phyloP scores from a whole-genome alignment of 53 echinoderm and acorn worm species.

The Echinometra lucunter region DNA sequence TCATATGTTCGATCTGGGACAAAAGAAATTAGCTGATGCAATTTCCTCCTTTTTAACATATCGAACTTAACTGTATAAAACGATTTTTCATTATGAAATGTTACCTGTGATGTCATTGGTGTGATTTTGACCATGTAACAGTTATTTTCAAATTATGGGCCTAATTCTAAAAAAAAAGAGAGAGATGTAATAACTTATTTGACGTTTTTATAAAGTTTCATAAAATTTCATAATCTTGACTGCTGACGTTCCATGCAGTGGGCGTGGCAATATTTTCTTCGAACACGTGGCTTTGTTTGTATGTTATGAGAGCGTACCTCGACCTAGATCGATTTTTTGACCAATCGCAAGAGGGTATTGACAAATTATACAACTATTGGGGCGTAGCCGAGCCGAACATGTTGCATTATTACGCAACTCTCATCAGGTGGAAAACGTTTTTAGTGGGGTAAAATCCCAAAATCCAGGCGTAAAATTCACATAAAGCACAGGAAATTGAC shows the following conservation, averaged over 20 bases:
- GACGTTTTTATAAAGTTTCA: not conserved
- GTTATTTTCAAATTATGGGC: too few relatives aligned
- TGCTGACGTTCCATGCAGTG: not conserved
- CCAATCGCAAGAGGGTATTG: not conserved
- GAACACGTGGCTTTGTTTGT: not conserved
- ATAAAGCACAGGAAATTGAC: not conserved
- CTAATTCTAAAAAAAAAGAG: too few relatives aligned
- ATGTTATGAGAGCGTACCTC: not conserved
- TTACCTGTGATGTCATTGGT: too few relatives aligned
- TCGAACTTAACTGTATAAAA: too few relatives aligned
- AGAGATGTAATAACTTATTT: too few relatives aligned
- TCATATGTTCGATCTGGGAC: too few relatives aligned
- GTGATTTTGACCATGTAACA: too few relatives aligned
- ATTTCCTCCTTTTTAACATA: too few relatives aligned
- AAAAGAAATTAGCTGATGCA: too few relatives aligned
- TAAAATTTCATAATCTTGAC: not conserved
- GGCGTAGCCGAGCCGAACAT: not conserved
- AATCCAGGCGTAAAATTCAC: not conserved
- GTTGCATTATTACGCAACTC: not conserved
- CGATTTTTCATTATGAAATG: too few relatives aligned
- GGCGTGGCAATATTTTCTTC: not conserved
- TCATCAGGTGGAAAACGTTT: too few relatives aligned
- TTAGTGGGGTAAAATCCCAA: not conserved
- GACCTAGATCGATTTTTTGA: not conserved
- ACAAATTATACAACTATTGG: not conserved